phyloP scores from a whole-genome alignment of 2,888 invertebrate species.

The Pomacea canaliculata region DNA sequence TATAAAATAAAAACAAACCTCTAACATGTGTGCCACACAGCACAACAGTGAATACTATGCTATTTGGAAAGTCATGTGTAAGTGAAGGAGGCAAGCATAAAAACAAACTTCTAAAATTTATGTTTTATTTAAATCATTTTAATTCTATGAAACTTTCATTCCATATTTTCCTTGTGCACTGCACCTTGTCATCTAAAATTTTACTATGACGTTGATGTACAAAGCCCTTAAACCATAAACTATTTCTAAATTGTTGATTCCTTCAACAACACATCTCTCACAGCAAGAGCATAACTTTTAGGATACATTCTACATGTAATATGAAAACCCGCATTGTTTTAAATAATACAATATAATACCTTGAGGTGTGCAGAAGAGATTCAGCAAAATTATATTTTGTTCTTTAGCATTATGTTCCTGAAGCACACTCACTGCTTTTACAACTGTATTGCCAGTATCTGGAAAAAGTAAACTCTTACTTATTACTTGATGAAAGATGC shows the following conservation, averaged over 20 bases:
- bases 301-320: too few species aligned
- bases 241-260: too few species aligned
- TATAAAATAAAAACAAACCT: background rate
- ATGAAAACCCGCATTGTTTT: too few species aligned
- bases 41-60: background rate
- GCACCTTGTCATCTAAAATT: too few species aligned
- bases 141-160: too few species aligned
- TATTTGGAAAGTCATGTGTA: background rate
- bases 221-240: too few species aligned
- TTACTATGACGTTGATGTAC: too few species aligned
- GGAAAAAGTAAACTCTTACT: constrained; percentile 26
- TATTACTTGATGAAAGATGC: background rate
- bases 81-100: background rate
- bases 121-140: too few species aligned
- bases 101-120: background rate
- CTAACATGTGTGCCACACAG: background rate
- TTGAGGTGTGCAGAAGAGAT: constrained; percentile 93
- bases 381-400: constrained; percentile 95
- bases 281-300: too few species aligned
- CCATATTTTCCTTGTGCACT: too few species aligned
- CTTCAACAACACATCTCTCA: too few species aligned
- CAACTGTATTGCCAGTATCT: constrained; percentile 95
- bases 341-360: constrained; percentile 57
- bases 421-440: constrained; percentile 91
- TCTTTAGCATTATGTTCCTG: constrained; percentile 94